phyloP scores from a whole-genome alignment of 2,797 vertebrate genomes.

The Esox masquinongy region DNA sequence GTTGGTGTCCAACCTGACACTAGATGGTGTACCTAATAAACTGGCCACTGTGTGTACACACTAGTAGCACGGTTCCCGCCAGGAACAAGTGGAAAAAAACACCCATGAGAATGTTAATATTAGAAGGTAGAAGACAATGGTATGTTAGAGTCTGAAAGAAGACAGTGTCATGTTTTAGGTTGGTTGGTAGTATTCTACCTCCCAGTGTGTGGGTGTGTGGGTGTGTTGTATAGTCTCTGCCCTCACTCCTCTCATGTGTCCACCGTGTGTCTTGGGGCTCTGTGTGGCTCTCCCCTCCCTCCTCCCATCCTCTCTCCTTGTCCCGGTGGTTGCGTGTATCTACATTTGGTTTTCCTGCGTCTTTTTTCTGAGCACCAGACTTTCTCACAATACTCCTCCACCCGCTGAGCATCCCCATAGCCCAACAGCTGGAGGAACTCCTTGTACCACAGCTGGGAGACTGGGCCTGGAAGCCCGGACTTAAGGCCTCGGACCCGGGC shows the following conservation, averaged over 20 bases:
- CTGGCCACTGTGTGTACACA: not conserved
- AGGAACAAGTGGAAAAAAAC: not conserved
- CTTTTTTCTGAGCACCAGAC: constrained; percentile 95
- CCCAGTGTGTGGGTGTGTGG: constrained; percentile 48
- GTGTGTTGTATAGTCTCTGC: constrained; percentile 27
- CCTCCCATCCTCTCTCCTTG: constrained; percentile 78
- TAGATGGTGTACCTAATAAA: too few species aligned
- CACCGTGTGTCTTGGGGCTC: constrained; percentile 84
- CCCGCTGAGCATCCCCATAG: constrained; percentile 90
- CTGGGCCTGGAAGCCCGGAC: constrained; percentile 65
- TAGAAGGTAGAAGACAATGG: not conserved
- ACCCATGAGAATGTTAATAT: not conserved
- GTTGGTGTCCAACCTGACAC: too few species aligned
- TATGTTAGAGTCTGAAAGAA: not conserved
- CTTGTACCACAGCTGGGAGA: constrained; percentile 89
- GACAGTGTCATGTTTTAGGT: not conserved
- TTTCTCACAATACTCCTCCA: constrained; percentile 96
- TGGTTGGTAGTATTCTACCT: not conserved
- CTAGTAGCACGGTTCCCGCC: constrained; percentile 10
- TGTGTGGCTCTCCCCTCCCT: constrained; percentile 76
- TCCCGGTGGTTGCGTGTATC: constrained; percentile 71
- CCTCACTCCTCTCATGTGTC: constrained; percentile 72
- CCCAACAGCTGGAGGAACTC: constrained; percentile 96
- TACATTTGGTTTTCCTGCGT: constrained; percentile 91
- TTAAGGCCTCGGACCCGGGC: constrained; percentile 49